Conservation (phyloP, 2,797 vertebrate genomes). For the Echeneis naucrates region DNA sequence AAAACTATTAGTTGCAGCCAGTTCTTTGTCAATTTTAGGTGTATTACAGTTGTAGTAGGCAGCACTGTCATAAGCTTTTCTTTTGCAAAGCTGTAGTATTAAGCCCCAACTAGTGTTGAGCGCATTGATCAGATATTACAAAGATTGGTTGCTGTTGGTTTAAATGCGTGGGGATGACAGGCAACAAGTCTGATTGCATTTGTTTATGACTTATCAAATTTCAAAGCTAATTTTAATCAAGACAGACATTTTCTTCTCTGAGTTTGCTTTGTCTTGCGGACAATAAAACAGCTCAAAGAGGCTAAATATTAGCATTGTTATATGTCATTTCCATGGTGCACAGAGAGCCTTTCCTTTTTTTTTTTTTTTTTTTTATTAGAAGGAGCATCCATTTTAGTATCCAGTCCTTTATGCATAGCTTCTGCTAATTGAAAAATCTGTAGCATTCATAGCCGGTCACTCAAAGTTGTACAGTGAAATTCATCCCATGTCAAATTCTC, state of each 20-base stretch:
- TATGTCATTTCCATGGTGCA: background rate
- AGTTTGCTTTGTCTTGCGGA: background rate
- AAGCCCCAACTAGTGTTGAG: background rate
- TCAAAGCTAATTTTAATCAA: background rate
- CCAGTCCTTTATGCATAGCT: background rate
- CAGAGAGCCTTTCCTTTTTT: slow-evolving; percentile 5
- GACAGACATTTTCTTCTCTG: background rate
- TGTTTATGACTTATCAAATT: background rate
- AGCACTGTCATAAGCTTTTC: background rate
- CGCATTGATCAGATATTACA: background rate
- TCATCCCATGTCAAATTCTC: slow-evolving; percentile 21
- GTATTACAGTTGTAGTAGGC: background rate
- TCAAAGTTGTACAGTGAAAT: slow-evolving; percentile 33
- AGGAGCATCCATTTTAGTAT: slow-evolving; percentile 25
- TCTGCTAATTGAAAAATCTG: slow-evolving; percentile 27
- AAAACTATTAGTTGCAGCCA: background rate
- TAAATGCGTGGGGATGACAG: background rate
- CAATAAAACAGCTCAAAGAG: background rate
- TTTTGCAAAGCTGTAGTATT: background rate
- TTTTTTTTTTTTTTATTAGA: slow-evolving; percentile 3
- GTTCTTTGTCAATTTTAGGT: background rate
- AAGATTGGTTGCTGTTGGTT: background rate
- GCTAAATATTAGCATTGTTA: background rate
- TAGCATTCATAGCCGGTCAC: slow-evolving; percentile 38
- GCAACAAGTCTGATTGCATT: background rate